These are phyloP conservation scores for Venusia cambrica DNA, from an alignment of 2,888 invertebrate species.

Conservation along the genomic window DNA sequence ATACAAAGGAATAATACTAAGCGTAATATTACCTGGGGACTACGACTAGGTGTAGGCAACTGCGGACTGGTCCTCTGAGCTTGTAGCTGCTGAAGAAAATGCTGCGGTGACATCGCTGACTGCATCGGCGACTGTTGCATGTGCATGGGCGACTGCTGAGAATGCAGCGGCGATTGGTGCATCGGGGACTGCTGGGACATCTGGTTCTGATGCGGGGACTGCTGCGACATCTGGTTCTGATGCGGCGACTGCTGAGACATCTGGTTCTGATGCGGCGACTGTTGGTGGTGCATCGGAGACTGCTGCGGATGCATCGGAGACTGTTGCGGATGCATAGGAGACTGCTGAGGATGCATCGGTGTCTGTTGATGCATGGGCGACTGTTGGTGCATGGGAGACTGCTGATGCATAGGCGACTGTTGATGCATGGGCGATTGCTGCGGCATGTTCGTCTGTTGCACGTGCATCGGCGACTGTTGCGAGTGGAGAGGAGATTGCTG, in stretches of 20 bases:
- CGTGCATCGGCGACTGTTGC: conserved; percentile 63
- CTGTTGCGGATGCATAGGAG: conserved; percentile 40
- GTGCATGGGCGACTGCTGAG: conserved; percentile 56
- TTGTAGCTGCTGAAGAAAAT: conserved; percentile 62
- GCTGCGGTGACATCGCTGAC: conserved; percentile 55
- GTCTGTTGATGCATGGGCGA: conserved; percentile 66
- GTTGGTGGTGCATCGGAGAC: conserved; percentile 44
- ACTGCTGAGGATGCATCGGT: conserved; percentile 68
- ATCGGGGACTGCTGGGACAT: conserved; percentile 48
- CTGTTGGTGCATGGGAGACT: conserved; percentile 65
- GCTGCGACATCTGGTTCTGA: conserved; percentile 52
- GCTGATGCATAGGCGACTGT: too few species aligned
- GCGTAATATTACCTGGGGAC: conserved; percentile 66
- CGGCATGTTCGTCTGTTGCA: conserved; percentile 64
- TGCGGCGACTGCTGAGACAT: conserved; percentile 60
- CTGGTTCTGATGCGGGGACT: conserved; percentile 50
- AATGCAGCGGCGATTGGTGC: conserved; percentile 49
- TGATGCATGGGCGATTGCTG: conserved; percentile 61
- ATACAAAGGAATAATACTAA: too few species aligned
- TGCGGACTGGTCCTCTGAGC: conserved; percentile 73
- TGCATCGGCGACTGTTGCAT: conserved; percentile 59
- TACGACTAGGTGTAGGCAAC: conserved; percentile 70
- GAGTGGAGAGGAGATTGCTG: conserved; percentile 57
- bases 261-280: conserved; percentile 47
- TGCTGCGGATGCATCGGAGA: conserved; percentile 56